Base-by-base conservation (phyloP, 2,113 vertebrate genomes). In the Gopherus evgoodei region DNA sequence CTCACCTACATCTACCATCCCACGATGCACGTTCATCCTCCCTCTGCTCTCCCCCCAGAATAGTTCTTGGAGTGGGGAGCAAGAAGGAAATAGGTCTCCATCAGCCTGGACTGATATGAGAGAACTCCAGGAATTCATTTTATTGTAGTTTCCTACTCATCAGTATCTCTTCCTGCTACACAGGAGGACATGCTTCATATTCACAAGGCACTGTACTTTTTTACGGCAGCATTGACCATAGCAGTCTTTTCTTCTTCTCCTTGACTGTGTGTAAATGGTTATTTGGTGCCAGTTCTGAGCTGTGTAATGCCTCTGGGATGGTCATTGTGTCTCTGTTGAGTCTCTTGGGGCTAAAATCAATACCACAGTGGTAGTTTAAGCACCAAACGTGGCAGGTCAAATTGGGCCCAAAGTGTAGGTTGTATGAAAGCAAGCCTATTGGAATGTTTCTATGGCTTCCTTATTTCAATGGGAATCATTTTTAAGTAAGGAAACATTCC, bases 311-410 rank as follows among this genome's bases (percentile, higher is more conserved):
- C 38, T 81, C 52, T 72, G 49, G 11, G 50, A 29, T 12, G 29
- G 2, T 1, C n/a, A 4, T 2, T 47, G 11, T 84, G 52, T 59
- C 27, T 1, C 0, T 89, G 1, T 44, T 3, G 38, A 31, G 82
- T 11, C 62, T 83, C 84, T 91, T 13, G 6, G 31, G 56, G 79
- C 62, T 84, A 1, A 93, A 78, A 87, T 83, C 42, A 76, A 29
- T 44, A 54, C 7, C 53, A 79, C 44, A 79, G 31, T 82, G 3
- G 79, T 50, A 38, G 25, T 44, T 96, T 24, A 83, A 83, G 62
- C 57, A 83, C 79, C 91, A 25, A 69, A n/a, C 35, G 29, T 2
- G 1, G 25, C 72, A 11, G 38, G 72, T 76, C 38, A 72, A n/a
- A 72, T 72, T 8, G 17, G 35, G n/a, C 65, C 25, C 50, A 53